Percentiles rank a stretch among this genome's conserved stretches.
Evolutionary conservation across 2,888 invertebrate genomes (phyloP).

Genomic region (Lycaena phlaeas): DNA sequence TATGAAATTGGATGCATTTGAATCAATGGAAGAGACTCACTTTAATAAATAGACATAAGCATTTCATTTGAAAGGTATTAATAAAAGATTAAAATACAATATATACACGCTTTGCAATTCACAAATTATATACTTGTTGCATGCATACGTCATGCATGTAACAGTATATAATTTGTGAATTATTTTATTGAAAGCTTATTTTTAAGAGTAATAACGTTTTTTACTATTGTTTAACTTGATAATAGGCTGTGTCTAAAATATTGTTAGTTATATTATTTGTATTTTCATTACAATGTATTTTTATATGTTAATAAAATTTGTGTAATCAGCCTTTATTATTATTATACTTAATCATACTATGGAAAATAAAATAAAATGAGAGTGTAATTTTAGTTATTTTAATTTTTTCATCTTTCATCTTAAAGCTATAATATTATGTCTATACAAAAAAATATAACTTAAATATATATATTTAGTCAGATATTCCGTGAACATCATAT

Average conservation of each 20-base stretch:
- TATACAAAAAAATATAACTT: constrained; percentile 71
- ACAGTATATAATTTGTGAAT: too few species aligned
- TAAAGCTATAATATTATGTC: constrained; percentile 51
- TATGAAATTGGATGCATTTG: constrained; percentile 70
- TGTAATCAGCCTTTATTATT: neutral
- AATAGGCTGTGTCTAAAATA: constrained; percentile 42
- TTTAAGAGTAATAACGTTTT: neutral
- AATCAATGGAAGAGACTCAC: constrained; percentile 76
- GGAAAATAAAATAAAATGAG: constrained; percentile 20
- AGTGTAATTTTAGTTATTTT: constrained; percentile 46
- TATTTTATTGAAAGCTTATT: too few species aligned
- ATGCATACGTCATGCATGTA: too few species aligned
- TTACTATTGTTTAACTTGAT: constrained; percentile 10
- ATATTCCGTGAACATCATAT: constrained; percentile 68
- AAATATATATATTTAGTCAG: constrained; percentile 59
- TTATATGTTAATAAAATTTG: neutral
- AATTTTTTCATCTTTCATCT: constrained; percentile 61
- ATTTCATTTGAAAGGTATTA: too few species aligned
- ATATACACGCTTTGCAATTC: too few species aligned
- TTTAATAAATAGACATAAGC: constrained; percentile 64
- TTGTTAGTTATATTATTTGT: neutral
- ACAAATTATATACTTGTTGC: too few species aligned
- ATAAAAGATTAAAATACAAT: too few species aligned
- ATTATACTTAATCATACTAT: too few species aligned
- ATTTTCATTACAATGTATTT: too few species aligned